Evolutionary conservation across 2,113 vertebrate genomes (phyloP).

Genomic region (Tupaia tana): DNA sequence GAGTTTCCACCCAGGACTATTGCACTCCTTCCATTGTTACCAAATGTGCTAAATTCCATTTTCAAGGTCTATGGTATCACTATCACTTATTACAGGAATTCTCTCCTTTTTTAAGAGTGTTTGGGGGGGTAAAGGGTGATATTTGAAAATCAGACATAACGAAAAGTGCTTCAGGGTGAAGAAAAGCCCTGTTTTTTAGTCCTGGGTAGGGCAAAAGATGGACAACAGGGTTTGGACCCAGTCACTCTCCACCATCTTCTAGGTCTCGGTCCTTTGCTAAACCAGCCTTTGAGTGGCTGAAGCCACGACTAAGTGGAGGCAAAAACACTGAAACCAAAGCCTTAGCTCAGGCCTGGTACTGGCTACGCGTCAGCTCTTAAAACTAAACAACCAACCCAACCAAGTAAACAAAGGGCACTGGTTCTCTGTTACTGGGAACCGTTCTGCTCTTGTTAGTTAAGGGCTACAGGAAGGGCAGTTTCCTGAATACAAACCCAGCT

Average conservation of each 20-base stretch:
- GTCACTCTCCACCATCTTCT: background rate
- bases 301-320: background rate
- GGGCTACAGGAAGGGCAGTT: slow-evolving; percentile 65
- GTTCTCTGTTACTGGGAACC: slow-evolving; percentile 45
- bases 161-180: slow-evolving; percentile 58
- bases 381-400: background rate
- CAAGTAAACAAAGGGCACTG: background rate
- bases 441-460: slow-evolving; percentile 62
- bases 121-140: background rate
- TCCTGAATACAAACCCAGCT: slow-evolving; percentile 61
- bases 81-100: background rate
- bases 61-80: background rate
- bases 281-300: slow-evolving; percentile 52
- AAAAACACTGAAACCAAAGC: slow-evolving; percentile 26
- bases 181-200: background rate
- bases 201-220: background rate
- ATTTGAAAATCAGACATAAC: slow-evolving; percentile 66
- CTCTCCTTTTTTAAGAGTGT: slow-evolving; percentile 49
- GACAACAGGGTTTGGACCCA: background rate
- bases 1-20: background rate
- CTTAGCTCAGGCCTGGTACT: slow-evolving; percentile 46
- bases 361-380: background rate
- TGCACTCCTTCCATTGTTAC: rapidly evolving
- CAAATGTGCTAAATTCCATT: background rate
- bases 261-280: slow-evolving; percentile 25